These are phyloP conservation scores for Oikopleura dioica DNA, from an alignment of 23 tunicate genomes.

Conservation along the genomic window DNA sequence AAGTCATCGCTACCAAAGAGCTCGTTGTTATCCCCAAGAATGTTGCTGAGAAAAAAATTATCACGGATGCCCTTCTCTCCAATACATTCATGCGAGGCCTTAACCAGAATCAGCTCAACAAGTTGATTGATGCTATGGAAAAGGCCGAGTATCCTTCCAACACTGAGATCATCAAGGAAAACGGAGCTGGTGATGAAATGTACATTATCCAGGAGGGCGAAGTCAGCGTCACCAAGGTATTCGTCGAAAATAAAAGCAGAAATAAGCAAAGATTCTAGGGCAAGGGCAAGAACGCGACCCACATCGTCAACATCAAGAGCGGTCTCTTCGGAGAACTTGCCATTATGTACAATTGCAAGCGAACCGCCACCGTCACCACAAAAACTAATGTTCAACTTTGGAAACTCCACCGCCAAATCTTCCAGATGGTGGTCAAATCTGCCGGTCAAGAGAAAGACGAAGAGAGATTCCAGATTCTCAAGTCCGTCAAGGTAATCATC, in stretches of 20 bases:
- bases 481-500: constrained; percentile 34
- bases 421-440: constrained; percentile 40
- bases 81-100: no score
- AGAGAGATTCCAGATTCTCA: constrained; percentile 15
- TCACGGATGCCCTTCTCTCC: no score
- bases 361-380: constrained; percentile 79
- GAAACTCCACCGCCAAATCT: constrained; percentile 26
- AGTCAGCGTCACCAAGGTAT: constrained; percentile 42
- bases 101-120: constrained; percentile 26
- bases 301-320: no score
- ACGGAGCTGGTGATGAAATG: constrained; percentile 43
- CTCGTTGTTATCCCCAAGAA: no score
- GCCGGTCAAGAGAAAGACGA: constrained; percentile 23
- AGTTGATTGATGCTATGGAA: constrained; percentile 56
- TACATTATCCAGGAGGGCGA: constrained; percentile 59
- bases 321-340: constrained; percentile 74
- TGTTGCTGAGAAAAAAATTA: no score
- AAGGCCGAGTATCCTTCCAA: constrained; percentile 21
- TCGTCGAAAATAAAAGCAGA: no score
- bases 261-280: no score
- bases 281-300: not conserved
- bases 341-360: constrained; percentile 57
- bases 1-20: no score
- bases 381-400: no score
- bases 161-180: constrained; percentile 50